phyloP scores from a whole-genome alignment of 2,888 invertebrate species.

The Rapana venosa region DNA sequence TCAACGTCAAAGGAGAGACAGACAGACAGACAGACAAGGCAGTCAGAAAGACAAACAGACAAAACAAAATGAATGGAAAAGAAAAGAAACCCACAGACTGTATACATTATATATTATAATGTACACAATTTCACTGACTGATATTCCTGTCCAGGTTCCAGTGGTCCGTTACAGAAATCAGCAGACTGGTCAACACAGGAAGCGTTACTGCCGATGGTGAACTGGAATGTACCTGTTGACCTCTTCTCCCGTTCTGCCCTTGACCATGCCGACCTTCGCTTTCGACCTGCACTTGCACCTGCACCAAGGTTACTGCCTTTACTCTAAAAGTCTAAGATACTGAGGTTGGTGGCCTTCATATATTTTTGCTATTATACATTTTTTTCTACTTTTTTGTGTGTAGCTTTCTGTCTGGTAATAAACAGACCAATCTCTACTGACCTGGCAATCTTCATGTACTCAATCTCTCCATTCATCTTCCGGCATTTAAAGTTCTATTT shows the following conservation, averaged over 20 bases:
- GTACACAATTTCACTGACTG: neutral
- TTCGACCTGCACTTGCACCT: neutral
- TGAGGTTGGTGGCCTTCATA: too few species aligned
- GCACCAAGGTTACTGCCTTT: neutral
- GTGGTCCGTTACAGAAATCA: conserved; percentile 28
- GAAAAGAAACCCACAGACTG: neutral
- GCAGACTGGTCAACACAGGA: neutral
- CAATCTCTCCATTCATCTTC: too few species aligned
- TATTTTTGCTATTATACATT: too few species aligned
- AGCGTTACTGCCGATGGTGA: conserved; percentile 4
- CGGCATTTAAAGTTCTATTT: too few species aligned
- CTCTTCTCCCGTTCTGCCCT: neutral
- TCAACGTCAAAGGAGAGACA: neutral
- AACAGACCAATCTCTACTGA: too few species aligned
- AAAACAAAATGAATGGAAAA: neutral
- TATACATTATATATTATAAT: neutral
- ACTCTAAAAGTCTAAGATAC: too few species aligned
- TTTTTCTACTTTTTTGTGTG: too few species aligned
- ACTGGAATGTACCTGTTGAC: neutral
- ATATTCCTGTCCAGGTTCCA: neutral
- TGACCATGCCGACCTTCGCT: neutral
- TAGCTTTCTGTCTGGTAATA: too few species aligned
- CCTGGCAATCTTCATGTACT: too few species aligned
- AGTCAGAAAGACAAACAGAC: neutral
- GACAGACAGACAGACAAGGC: neutral